Conservation (phyloP, 2,113 vertebrate species). For the Oplegnathus fasciatus region DNA sequence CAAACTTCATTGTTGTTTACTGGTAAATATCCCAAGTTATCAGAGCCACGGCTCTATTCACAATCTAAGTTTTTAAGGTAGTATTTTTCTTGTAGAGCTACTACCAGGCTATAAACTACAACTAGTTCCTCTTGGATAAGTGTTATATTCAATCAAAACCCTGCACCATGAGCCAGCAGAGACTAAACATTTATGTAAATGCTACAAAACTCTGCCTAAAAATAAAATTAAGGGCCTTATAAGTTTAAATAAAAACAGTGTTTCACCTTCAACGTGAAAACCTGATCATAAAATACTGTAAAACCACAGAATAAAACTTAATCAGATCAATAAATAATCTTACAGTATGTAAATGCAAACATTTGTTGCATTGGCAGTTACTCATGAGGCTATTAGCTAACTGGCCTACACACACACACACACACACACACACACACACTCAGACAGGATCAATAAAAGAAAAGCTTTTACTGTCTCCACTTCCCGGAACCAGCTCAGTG, state of each 20-base stretch:
- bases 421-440: slow-evolving; percentile 23
- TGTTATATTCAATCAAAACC: background rate
- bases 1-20: background rate
- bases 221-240: background rate
- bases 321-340: background rate
- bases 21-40: background rate
- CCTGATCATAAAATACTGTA: background rate
- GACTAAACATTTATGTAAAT: background rate
- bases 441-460: slow-evolving; percentile 68
- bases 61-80: background rate
- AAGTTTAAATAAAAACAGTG: background rate
- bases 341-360: background rate
- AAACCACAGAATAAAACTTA: background rate
- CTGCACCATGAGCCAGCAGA: background rate
- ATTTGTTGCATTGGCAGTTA: slow-evolving; percentile 28
- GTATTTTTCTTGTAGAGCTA: background rate
- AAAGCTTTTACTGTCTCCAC: slow-evolving; percentile 73
- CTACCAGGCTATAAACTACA: background rate
- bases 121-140: background rate
- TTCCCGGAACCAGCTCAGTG: slow-evolving; percentile 65
- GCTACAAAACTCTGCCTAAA: background rate
- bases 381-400: slow-evolving; percentile 35
- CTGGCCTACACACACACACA: slow-evolving; percentile 4
- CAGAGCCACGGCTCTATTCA: background rate
- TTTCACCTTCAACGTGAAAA: background rate